Evolutionary conservation across 2,113 vertebrate genomes (phyloP).

Genomic region (Nestor notabilis): DNA sequence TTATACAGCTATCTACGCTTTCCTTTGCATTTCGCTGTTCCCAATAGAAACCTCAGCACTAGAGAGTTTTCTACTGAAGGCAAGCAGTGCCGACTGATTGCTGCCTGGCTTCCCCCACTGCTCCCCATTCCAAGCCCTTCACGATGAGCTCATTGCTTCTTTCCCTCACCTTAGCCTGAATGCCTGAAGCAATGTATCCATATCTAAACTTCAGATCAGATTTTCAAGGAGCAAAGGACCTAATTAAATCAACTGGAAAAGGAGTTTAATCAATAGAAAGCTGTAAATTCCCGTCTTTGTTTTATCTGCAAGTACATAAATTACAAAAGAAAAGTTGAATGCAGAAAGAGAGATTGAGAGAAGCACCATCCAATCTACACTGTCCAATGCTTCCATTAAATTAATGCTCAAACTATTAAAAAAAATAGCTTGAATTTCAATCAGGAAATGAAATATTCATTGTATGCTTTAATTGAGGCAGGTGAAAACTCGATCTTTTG

Average conservation of each 20-base stretch:
- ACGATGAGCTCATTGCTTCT: not conserved
- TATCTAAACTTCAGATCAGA: conserved; percentile 50
- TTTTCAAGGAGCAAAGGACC: conserved; percentile 34
- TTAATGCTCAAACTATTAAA: not conserved
- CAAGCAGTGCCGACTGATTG: not conserved
- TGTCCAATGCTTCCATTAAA: not conserved
- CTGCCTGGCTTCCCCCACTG: not conserved
- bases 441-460: not conserved
- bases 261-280: conserved; percentile 50
- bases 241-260: conserved; percentile 64
- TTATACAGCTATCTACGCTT: not conserved
- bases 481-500: not conserved
- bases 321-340: conserved; percentile 22
- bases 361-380: not conserved
- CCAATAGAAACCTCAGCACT: not conserved
- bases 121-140: not conserved
- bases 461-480: not conserved
- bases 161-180: conserved; percentile 14
- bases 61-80: not conserved
- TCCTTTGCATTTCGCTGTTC: not conserved
- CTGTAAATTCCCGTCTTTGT: conserved; percentile 31
- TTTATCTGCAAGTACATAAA: conserved; percentile 52
- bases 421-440: conserved; percentile 17
- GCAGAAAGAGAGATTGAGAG: not conserved
- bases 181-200: not conserved